These are phyloP conservation scores for Argynnis bischoffii DNA, from an alignment of 2,888 invertebrate species.

Conservation along the genomic window DNA sequence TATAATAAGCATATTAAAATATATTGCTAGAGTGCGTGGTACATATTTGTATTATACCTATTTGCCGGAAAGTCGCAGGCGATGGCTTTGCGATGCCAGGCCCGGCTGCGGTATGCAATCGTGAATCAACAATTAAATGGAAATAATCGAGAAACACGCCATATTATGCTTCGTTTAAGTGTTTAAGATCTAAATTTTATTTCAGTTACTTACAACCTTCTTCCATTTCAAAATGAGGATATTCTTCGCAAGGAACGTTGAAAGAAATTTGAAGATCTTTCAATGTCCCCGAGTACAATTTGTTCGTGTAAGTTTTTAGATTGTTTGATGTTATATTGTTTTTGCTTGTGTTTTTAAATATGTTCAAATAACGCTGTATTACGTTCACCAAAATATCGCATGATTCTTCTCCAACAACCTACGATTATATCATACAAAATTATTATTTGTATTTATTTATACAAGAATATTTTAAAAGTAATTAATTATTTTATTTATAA, in stretches of 20 bases:
- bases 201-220: slow-evolving; percentile 3
- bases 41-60: too few species aligned
- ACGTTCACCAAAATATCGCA: slow-evolving; percentile 82
- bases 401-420: slow-evolving; percentile 25
- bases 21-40: too few species aligned
- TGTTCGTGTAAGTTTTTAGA: not conserved
- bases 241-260: slow-evolving; percentile 1
- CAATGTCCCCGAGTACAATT: slow-evolving; percentile 30
- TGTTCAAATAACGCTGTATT: slow-evolving; percentile 72
- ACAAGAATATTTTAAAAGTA: too few species aligned
- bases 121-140: too few species aligned
- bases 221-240: slow-evolving; percentile 4
- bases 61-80: too few species aligned
- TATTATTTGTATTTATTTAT: not conserved
- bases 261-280: slow-evolving; percentile 4
- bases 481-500: not conserved
- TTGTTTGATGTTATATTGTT: slow-evolving; percentile 1
- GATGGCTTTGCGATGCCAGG: too few species aligned
- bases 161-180: too few species aligned
- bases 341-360: slow-evolving; percentile 30
- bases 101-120: too few species aligned
- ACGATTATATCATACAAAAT: not conserved
- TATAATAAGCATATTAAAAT: too few species aligned
- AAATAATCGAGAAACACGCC: too few species aligned
- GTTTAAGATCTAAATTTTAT: not conserved